Evolutionary conservation across 2,888 invertebrate species (phyloP), one percentile per base, ranked within the genome.

Genomic region (Geotrupes spiniger): DNA sequence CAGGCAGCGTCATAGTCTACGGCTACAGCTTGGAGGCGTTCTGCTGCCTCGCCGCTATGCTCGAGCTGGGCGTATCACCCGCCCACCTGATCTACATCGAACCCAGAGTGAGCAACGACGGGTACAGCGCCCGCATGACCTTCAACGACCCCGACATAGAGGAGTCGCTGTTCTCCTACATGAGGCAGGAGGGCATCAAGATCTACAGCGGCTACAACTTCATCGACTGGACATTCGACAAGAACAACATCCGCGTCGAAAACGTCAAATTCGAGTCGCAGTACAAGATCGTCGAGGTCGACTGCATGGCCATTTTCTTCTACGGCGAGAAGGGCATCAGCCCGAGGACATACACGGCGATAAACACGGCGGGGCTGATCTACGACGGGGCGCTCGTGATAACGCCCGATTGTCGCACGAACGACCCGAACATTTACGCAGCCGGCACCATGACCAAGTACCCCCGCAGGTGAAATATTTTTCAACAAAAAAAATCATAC

Each of bases 371-470:
- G 1, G 72, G 72, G 2, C 63, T 83, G 16, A 80, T 81, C 1
- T 82, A 82, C 64, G 81, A 84, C 53, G 83, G 83, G 0, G 78
- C 79, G 1, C 59, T 87, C 38, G 80, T 86, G 1, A 82, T 87
- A 33, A 78, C 81, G 43, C 72, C 76, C 0, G 68, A 76, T 39
- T 84, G 79, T 56, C 74, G 77, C 36, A 87, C 87, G 0, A 85
- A 82, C 63, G 86, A 87, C 62, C 77, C 78, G 0, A 65, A 68
- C 46, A 81, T 88, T 44, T 83, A 74, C 62, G 85, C 80, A 0
- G 86, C 83, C 1, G 87, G 87, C 1, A 74, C 83, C 0, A 71
- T 82, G 44, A 81, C 82, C 2, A 78, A 80, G 51, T 86, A 85
- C 64, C 80, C 83, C 1, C 72, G 80, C 9, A n/a, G 41, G 44